Base-by-base conservation (phyloP, 2,113 vertebrate species). In the Mustela nigripes region DNA sequence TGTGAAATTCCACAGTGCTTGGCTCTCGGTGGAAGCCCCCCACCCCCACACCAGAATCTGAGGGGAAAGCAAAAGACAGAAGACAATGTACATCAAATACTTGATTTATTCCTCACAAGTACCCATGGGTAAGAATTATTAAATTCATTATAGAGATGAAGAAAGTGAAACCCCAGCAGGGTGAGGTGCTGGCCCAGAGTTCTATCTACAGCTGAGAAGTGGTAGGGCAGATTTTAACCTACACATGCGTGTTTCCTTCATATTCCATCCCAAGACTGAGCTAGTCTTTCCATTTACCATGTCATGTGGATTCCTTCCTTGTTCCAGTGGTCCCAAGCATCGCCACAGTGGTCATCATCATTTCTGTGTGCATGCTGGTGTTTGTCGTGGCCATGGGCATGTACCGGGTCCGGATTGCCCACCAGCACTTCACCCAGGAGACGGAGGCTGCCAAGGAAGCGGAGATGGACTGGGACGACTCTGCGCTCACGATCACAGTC, bases 401-500 rank as follows among this genome's bases (percentile, higher is more conserved):
- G 98, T 99, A 99, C 96, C 99, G 99, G 90, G 98, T 99, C 92
- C 99, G 99, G 83, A 98, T 99, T 1, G 98, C 99, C 65, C 99
- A 99, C 93, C 99, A 99, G 97, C 99, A 99, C 94, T 98, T 99
- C 92, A 94, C 99, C 74, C 98, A 97, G 48, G 99, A 99, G 87
- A 98, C 63, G 0, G 98, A 99, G 89, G 98, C 98, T 1, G 94
- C 98, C 28, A 99, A 99, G 97, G 99, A 99, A 21, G 98, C 98
- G 0, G 99, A 99, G 53, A 99, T 98, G 98, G 99, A 99, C 73
- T 99, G 99, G 99, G 99, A 99, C 9, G 98, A 99, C 97, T 99
- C 99, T 5, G 99, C 99, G 3, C 99, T 99, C 93, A 99, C 99
- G 0, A 99, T 99, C 98, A 99, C 99, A 0, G 98, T 99, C 97